These are phyloP conservation scores for Archilochus colubris DNA, from an alignment of 2,113 vertebrate species.

Conservation along the genomic window DNA sequence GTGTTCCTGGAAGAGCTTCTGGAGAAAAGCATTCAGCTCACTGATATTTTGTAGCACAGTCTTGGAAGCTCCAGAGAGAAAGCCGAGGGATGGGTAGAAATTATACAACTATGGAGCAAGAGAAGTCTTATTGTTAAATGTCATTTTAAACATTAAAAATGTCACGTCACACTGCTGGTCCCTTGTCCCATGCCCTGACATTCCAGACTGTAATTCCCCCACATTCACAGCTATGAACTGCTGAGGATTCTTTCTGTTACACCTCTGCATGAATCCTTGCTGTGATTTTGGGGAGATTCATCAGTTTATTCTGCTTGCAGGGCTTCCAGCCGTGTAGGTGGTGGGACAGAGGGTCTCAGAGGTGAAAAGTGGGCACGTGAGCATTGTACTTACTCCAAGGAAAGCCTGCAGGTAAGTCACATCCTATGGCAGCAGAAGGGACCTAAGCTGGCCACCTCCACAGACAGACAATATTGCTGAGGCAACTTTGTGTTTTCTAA, in stretches of 20 bases:
- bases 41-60: constrained; percentile 26
- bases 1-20: constrained; percentile 53
- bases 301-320: neutral
- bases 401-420: neutral
- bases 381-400: neutral
- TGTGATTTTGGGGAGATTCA: neutral
- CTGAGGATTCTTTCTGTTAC: neutral
- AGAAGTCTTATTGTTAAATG: neutral
- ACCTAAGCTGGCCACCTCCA: neutral
- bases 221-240: neutral
- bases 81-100: constrained; percentile 66
- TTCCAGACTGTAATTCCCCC: neutral
- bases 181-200: neutral
- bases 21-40: constrained; percentile 4
- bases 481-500: neutral
- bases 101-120: constrained; percentile 67
- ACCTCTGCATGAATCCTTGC: neutral
- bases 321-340: neutral
- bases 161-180: neutral
- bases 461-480: neutral
- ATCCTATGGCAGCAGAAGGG: neutral
- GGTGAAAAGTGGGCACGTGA: neutral
- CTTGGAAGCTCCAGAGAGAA: constrained; percentile 59
- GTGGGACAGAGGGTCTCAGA: neutral
- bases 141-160: neutral